Conservation (phyloP, 2,113 vertebrate genomes). For the Clarias macrocephalus region DNA sequence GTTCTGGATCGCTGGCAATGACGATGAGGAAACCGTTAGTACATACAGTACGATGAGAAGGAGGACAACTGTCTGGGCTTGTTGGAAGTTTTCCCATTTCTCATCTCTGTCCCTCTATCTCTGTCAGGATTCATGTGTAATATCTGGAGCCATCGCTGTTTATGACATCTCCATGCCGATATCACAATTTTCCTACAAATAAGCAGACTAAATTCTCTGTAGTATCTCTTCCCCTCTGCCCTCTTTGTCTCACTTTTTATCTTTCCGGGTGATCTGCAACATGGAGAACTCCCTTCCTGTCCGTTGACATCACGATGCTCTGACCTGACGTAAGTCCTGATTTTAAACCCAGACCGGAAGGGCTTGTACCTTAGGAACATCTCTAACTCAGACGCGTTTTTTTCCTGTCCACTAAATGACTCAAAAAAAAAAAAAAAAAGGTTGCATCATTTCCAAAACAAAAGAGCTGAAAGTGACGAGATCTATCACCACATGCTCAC, state of each 20-base stretch:
- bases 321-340: slow-evolving; percentile 45
- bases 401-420: slow-evolving; percentile 44
- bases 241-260: not conserved
- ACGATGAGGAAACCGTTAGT: slow-evolving; percentile 30
- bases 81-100: slow-evolving; percentile 33
- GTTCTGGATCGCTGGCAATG: slow-evolving; percentile 18
- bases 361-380: slow-evolving; percentile 47
- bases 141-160: not conserved
- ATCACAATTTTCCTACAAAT: not conserved
- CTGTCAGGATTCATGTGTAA: not conserved
- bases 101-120: not conserved
- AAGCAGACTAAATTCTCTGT: not conserved
- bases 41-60: not conserved
- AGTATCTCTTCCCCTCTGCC: slow-evolving; percentile 12
- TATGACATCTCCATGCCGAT: not conserved
- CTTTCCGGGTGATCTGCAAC: slow-evolving; percentile 13
- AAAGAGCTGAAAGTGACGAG: slow-evolving; percentile 29
- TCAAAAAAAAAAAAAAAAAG: slow-evolving; percentile 10
- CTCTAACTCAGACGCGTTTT: slow-evolving; percentile 32
- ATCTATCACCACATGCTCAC: slow-evolving; percentile 21
- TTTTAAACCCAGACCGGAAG: slow-evolving; percentile 50
- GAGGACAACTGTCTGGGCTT: slow-evolving; percentile 38
- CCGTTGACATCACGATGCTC: slow-evolving; percentile 40
- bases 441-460: slow-evolving; percentile 39
- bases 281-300: slow-evolving; percentile 37